Base-by-base conservation (phyloP, 2,113 vertebrate species). In the Cichladusa arquata region DNA sequence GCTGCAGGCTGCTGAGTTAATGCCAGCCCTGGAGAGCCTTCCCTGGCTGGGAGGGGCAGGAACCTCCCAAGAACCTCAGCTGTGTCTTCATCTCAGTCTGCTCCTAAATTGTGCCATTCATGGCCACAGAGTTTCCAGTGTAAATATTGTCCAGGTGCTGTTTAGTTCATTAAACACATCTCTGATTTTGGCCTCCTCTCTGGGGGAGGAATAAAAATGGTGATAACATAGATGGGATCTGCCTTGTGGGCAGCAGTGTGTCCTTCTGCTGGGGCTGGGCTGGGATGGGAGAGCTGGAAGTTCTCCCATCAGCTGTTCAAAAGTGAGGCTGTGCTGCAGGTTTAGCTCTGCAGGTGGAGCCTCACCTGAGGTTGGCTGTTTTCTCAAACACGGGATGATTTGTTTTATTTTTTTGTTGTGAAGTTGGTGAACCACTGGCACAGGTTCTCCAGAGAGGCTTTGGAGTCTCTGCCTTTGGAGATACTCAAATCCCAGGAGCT, bases 21-120 rank as follows among this genome's bases (percentile, higher is more conserved):
- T 53, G n/a, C 54, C 74, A 79, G 57, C 54, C 15, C 56, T 78
- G 80, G 64, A 67, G 60, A 40, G 34, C 38, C 31, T 57, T 76
- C 64, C 51, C 57, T 78, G 72, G 24, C 38, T 14, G 48, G n/a
- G 60, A 53, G 67, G 57, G 86, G 64, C 58, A 45, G 34, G 69
- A 77, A 17, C 78, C 50, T 83, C 61, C 53, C 38, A 8, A 3
- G 33, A 69, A 36, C 87, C 62, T 81, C 71, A 60, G 33, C 60
- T 31, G 0, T 57, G 48, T 25, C 77, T 86, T 20, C 15, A 20
- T 36, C 42, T 88, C 25, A 1, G 24, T 29, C 42, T n/a, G 29
- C 36, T 70, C 36, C 70, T 29, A 0, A 51, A 34, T 7, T 11
- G 3, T 15, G 33, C 58, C 33, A 0, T 11, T 33, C 24, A 0